phyloP scores from a whole-genome alignment of 2,888 invertebrate genomes.

The Hirudinaria manillensis region DNA sequence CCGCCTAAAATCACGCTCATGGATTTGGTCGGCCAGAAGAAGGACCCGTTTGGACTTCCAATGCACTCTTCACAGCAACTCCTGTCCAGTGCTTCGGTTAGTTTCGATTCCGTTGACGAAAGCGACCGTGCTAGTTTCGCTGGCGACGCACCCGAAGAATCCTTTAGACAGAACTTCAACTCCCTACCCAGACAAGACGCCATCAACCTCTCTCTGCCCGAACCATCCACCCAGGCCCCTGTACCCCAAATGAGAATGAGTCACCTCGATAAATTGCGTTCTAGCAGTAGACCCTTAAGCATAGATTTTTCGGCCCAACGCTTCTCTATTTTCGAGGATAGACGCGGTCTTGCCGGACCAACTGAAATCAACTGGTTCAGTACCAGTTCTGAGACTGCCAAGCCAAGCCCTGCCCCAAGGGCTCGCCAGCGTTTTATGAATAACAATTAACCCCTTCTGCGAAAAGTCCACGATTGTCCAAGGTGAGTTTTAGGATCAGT shows the following conservation, averaged over 20 bases:
- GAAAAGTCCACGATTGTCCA: no score
- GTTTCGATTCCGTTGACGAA: constrained; percentile 18
- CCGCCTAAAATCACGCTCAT: constrained; percentile 31
- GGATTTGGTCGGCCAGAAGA: constrained; percentile 20
- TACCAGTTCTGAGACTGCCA: background rate
- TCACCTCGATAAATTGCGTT: background rate
- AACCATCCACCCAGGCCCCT: background rate
- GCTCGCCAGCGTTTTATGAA: constrained; percentile 9
- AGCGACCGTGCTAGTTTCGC: background rate
- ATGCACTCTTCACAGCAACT: background rate
- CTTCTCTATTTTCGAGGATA: constrained; percentile 26
- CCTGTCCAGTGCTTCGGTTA: background rate
- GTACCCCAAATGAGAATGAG: constrained; percentile 8
- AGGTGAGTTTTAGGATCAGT: no score
- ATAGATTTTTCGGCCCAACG: constrained; percentile 23
- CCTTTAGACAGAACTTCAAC: background rate
- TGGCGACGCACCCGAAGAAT: background rate
- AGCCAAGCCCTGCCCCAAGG: constrained; percentile 8
- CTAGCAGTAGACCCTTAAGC: background rate
- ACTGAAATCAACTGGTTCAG: constrained; percentile 20
- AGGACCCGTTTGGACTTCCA: no score
- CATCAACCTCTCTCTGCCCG: background rate
- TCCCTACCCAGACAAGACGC: background rate
- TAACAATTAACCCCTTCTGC: background rate
- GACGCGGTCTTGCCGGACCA: background rate